Evolutionary conservation across 1,140 invertebrate genomes (phyloP).

Genomic region (Drosophila subobscura): DNA sequence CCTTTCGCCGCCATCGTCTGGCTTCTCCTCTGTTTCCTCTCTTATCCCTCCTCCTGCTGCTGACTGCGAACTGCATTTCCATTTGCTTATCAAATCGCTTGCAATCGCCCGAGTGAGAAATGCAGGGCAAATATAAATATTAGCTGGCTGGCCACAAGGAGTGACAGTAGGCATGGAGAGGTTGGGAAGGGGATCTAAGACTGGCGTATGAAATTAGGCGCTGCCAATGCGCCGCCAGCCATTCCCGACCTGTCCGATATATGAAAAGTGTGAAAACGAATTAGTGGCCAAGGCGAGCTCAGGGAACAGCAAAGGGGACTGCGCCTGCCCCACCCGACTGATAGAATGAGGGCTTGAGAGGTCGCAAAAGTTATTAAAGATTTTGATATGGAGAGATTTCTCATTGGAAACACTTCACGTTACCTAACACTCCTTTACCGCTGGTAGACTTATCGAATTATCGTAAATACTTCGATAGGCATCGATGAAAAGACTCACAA

Average conservation of each 20-base stretch:
- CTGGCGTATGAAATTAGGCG: slow-evolving; percentile 69
- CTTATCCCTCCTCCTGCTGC: not conserved
- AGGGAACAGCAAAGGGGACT: slow-evolving; percentile 26
- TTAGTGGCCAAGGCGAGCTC: slow-evolving; percentile 45
- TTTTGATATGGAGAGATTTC: slow-evolving; percentile 15
- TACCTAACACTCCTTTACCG: too few species aligned
- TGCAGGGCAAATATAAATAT: slow-evolving; percentile 81
- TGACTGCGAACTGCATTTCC: slow-evolving; percentile 54
- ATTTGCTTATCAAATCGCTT: slow-evolving; percentile 75
- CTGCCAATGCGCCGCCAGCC: slow-evolving; percentile 53
- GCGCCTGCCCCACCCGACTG: slow-evolving; percentile 1
- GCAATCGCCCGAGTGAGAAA: slow-evolving; percentile 67
- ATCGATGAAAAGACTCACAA: not conserved
- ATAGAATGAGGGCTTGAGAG: slow-evolving; percentile 22
- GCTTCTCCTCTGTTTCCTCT: not conserved
- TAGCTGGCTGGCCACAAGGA: slow-evolving; percentile 39
- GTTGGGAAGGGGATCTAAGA: slow-evolving; percentile 22
- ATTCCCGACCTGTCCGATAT: slow-evolving; percentile 54
- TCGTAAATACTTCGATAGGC: too few species aligned
- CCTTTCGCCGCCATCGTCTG: slow-evolving; percentile 64
- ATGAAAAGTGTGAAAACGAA: slow-evolving; percentile 81
- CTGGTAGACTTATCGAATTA: too few species aligned
- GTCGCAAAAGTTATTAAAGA: slow-evolving; percentile 35
- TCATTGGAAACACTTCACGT: not conserved
- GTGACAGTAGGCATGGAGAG: not conserved